Percentiles rank a stretch among this genome's conserved stretches.
phyloP scores from a whole-genome alignment of 2,113 vertebrate genomes.

The Hippocampus zosterae region DNA sequence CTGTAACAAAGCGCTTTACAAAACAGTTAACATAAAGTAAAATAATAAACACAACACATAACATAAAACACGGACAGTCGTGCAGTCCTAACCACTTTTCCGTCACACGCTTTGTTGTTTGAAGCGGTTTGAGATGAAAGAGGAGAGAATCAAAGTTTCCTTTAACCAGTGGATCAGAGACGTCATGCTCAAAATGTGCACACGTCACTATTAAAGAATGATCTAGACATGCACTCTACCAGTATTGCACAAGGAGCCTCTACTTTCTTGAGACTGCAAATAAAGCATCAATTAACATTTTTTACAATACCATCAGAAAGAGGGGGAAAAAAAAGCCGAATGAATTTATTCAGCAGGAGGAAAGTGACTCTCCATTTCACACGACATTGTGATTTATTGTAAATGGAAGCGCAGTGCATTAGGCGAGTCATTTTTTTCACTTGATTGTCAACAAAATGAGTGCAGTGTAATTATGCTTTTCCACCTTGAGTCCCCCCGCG shows the following conservation, averaged over 20 bases:
- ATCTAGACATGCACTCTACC: not conserved
- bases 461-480: not conserved
- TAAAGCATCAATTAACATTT: not conserved
- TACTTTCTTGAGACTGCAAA: not conserved
- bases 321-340: not conserved
- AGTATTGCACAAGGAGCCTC: not conserved
- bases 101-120: too few relatives aligned
- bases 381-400: not conserved
- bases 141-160: too few relatives aligned
- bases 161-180: too few relatives aligned
- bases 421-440: not conserved
- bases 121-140: too few relatives aligned
- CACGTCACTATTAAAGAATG: conserved; percentile 1
- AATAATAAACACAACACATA: too few relatives aligned
- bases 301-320: not conserved
- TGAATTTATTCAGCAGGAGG: too few relatives aligned
- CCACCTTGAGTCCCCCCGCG: not conserved
- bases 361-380: not conserved
- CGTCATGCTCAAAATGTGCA: too few relatives aligned
- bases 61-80: too few relatives aligned
- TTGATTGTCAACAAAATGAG: conserved; percentile 12
- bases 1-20: too few relatives aligned
- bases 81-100: too few relatives aligned
- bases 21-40: too few relatives aligned
- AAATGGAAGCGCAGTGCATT: not conserved